Percentiles rank a stretch among this genome's conserved stretches.
These are phyloP conservation scores for Athetis lepigone DNA, from an alignment of 2,888 invertebrate genomes.

Conservation along the genomic window DNA sequence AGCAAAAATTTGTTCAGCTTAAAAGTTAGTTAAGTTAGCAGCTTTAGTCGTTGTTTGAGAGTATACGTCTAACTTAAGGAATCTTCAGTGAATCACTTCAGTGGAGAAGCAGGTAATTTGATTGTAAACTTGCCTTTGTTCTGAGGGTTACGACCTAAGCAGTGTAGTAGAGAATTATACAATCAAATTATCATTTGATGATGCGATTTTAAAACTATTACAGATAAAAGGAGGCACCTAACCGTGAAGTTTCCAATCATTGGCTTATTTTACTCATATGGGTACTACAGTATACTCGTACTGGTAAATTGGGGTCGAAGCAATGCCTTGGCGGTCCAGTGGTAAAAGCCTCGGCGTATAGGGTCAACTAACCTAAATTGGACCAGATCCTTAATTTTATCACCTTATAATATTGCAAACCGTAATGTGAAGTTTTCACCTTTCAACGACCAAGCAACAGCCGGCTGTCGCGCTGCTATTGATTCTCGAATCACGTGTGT, in stretches of 20 bases:
- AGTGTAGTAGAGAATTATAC: background rate
- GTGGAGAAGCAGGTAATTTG: background rate
- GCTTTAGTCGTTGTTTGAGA: background rate
- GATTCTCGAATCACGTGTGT: too few species aligned
- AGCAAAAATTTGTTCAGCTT: background rate
- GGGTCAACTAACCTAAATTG: too few species aligned
- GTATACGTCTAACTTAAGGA: too few species aligned
- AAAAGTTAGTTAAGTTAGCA: background rate
- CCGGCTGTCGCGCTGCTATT: too few species aligned
- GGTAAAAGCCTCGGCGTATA: too few species aligned
- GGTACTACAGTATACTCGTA: too few species aligned
- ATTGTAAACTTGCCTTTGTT: background rate
- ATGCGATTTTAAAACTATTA: background rate
- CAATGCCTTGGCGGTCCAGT: too few species aligned
- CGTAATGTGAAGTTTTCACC: too few species aligned
- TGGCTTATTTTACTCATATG: constrained; percentile 1
- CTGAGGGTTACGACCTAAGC: background rate
- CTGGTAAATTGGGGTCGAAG: too few species aligned
- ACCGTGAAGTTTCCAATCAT: background rate
- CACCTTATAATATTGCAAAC: too few species aligned
- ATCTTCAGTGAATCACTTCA: background rate
- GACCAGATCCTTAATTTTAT: too few species aligned
- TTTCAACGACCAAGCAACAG: too few species aligned
- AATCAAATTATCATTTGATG: constrained; percentile 1
- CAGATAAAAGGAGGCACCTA: background rate